Conservation (phyloP, 1,140 invertebrate genomes). For the Hetaerina americana region DNA sequence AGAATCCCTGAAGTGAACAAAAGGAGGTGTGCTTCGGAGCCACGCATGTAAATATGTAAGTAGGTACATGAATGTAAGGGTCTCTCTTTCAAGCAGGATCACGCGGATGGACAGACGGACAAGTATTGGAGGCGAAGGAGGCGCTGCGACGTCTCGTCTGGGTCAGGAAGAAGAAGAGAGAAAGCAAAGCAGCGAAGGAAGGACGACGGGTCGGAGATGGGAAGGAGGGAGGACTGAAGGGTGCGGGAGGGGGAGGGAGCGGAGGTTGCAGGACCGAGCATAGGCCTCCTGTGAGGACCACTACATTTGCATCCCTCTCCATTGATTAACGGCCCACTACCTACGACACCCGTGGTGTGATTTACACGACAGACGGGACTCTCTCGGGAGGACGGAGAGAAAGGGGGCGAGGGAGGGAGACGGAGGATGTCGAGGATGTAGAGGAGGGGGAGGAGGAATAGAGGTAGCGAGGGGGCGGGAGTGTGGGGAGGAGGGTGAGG, state of each 20-base stretch:
- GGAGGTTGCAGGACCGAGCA: not conserved
- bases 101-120: too few relatives aligned
- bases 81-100: too few relatives aligned
- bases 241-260: not conserved
- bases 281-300: not conserved
- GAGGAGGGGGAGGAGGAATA: not conserved
- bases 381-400: not conserved
- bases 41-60: too few relatives aligned
- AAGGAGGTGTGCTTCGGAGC: too few relatives aligned
- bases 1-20: too few relatives aligned
- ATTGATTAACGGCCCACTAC: not conserved
- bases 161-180: too few relatives aligned
- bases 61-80: too few relatives aligned
- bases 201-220: not conserved
- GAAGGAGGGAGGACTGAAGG: not conserved
- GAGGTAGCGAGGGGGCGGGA: not conserved
- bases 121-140: too few relatives aligned
- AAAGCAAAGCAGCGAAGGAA: too few relatives aligned
- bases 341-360: not conserved
- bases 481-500: not conserved
- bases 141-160: too few relatives aligned
- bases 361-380: not conserved
- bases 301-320: not conserved
- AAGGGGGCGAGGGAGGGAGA: not conserved
- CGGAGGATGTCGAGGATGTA: not conserved